phyloP scores from a whole-genome alignment of 2,113 vertebrate species.

The Malurus cyaneus region DNA sequence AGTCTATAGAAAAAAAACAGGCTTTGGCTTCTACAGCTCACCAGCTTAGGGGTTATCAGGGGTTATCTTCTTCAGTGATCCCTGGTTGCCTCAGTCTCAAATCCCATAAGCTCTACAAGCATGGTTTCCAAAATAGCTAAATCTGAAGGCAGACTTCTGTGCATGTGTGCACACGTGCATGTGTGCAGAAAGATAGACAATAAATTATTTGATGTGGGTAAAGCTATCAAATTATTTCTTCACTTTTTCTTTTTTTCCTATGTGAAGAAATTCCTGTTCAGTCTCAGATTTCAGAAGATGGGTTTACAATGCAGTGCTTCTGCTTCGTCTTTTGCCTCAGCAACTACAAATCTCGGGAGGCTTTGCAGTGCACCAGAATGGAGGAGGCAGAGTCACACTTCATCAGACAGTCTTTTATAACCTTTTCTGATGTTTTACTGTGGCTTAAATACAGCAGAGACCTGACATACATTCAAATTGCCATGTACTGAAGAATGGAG shows the following conservation, averaged over 20 bases:
- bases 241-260: not conserved
- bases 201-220: not conserved
- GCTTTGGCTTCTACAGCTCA: not conserved
- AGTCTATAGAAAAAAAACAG: not conserved
- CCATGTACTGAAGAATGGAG: not conserved
- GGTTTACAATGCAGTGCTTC: not conserved
- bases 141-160: not conserved
- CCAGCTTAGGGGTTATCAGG: not conserved
- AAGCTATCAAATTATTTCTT: not conserved
- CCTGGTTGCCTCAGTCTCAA: not conserved
- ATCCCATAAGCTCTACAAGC: not conserved
- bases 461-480: constrained; percentile 11
- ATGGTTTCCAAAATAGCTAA: not conserved
- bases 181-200: not conserved
- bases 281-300: not conserved
- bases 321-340: not conserved
- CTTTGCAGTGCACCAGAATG: not conserved
- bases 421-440: not conserved
- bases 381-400: not conserved
- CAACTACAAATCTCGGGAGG: not conserved
- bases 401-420: not conserved
- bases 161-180: fast-evolving
- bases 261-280: not conserved
- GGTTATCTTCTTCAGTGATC: not conserved
- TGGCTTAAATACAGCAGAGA: not conserved